Conservation (phyloP, 37 sponge, comb jelly and placozoan genomes). For the Petrosia ficiformis region DNA sequence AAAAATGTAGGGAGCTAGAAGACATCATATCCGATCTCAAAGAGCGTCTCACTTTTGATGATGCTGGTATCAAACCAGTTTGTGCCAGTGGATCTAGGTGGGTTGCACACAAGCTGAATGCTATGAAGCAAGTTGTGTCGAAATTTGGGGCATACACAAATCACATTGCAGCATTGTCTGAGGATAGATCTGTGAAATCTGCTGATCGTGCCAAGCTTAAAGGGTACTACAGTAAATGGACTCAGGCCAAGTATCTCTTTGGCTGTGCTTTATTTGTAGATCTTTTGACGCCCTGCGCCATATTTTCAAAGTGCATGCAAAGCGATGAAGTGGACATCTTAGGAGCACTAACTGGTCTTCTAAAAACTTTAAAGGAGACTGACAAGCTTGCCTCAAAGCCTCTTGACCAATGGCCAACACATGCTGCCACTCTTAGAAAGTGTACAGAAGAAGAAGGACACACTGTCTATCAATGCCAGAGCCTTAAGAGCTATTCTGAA, state of each 20-base stretch:
- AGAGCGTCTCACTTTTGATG: slow-evolving; percentile 22
- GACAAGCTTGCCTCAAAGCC: slow-evolving; percentile 53
- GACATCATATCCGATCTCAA: slow-evolving; percentile 43
- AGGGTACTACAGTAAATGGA: too few relatives aligned
- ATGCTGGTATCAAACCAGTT: slow-evolving; percentile 40
- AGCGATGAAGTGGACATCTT: slow-evolving; percentile 51
- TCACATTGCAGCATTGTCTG: slow-evolving; percentile 56
- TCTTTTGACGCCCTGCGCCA: slow-evolving; percentile 58
- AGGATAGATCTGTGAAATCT: slow-evolving; percentile 29
- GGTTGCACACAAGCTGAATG: slow-evolving; percentile 60
- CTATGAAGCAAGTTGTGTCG: slow-evolving; percentile 66
- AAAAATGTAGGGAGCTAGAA: slow-evolving; percentile 41
- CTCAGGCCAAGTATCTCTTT: slow-evolving; percentile 63
- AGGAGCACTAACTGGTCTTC: slow-evolving; percentile 51
- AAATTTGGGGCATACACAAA: slow-evolving; percentile 73
- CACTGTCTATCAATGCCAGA: slow-evolving; percentile 47
- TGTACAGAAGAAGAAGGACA: slow-evolving; percentile 34
- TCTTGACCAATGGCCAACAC: slow-evolving; percentile 53
- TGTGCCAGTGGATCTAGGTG: slow-evolving; percentile 52
- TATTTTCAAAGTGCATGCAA: slow-evolving; percentile 64
- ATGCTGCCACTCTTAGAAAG: slow-evolving; percentile 53
- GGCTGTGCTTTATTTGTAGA: slow-evolving; percentile 72
- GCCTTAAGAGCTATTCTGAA: slow-evolving; percentile 30
- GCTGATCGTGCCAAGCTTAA: slow-evolving; percentile 40
- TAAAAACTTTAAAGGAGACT: slow-evolving; percentile 52